Evolutionary conservation across 1,140 invertebrate species (phyloP).

Genomic region (Drosophila kikkawai): DNA sequence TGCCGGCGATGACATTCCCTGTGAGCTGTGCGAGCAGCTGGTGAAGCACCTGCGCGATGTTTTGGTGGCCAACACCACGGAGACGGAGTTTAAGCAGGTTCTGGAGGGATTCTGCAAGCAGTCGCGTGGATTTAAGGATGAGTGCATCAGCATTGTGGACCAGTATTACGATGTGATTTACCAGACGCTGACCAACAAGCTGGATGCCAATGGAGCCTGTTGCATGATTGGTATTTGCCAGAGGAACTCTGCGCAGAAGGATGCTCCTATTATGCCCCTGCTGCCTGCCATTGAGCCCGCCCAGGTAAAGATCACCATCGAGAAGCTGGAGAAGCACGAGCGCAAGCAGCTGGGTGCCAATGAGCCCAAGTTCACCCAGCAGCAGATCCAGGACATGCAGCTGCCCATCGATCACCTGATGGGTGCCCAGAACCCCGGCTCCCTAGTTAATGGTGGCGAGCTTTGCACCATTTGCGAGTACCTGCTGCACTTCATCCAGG

Average conservation of each 20-base stretch:
- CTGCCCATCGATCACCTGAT: slow-evolving; percentile 89
- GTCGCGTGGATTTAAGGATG: slow-evolving; percentile 88
- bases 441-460: slow-evolving; percentile 86
- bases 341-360: slow-evolving; percentile 61
- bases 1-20: slow-evolving; percentile 89
- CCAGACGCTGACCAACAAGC: slow-evolving; percentile 88
- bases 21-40: slow-evolving; percentile 93
- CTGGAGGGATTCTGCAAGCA: slow-evolving; percentile 92
- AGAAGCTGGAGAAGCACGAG: slow-evolving; percentile 43
- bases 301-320: slow-evolving; percentile 77
- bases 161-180: slow-evolving; percentile 92
- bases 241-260: slow-evolving; percentile 53
- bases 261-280: slow-evolving; percentile 74
- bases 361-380: slow-evolving; percentile 75
- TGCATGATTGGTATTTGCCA: slow-evolving; percentile 90
- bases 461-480: slow-evolving; percentile 93
- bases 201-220: slow-evolving; percentile 90
- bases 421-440: slow-evolving; percentile 81
- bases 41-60: slow-evolving; percentile 92
- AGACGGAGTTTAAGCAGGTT: slow-evolving; percentile 92
- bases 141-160: slow-evolving; percentile 90
- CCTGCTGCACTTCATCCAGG: slow-evolving; percentile 92
- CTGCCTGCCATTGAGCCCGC: slow-evolving; percentile 72
- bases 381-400: slow-evolving; percentile 83
- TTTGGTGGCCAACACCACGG: slow-evolving; percentile 93